phyloP scores from a whole-genome alignment of 2,888 invertebrate species.

The Acheta domesticus region DNA sequence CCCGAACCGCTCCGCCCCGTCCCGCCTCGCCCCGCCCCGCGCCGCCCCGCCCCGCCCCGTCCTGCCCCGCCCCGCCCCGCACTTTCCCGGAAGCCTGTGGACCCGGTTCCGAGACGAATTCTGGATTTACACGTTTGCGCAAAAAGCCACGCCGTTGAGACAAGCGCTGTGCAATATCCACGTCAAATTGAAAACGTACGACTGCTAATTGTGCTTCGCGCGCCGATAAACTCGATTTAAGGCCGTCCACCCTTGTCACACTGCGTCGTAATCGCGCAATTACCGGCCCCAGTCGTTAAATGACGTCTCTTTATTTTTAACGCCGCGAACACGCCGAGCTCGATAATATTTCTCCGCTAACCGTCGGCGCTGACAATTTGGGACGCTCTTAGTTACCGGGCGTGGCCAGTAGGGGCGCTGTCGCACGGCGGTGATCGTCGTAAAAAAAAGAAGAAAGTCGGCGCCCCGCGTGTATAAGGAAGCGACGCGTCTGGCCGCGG shows the following conservation, averaged over 20 bases:
- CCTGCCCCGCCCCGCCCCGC: too few species aligned
- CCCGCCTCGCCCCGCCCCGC: too few species aligned
- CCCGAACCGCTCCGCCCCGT: too few species aligned
- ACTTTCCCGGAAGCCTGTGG: too few species aligned
- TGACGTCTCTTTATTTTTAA: background rate
- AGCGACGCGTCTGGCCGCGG: background rate
- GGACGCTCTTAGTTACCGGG: background rate
- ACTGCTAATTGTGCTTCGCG: slow-evolving; percentile 4
- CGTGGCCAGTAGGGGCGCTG: background rate
- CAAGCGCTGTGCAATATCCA: background rate
- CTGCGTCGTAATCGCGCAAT: background rate
- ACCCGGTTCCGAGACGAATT: too few species aligned
- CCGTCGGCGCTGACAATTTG: slow-evolving; percentile 18
- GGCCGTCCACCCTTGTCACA: slow-evolving; percentile 7
- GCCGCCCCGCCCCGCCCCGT: too few species aligned
- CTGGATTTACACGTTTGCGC: too few species aligned
- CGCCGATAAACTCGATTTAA: slow-evolving; percentile 8
- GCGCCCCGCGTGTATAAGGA: background rate
- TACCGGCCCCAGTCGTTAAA: background rate
- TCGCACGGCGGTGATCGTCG: background rate
- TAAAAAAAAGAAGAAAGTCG: background rate
- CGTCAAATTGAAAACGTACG: slow-evolving; percentile 9
- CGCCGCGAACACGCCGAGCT: background rate
- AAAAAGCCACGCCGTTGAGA: too few species aligned
- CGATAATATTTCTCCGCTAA: background rate